These are phyloP conservation scores for Nothoprocta pentlandii DNA, from an alignment of 2,113 vertebrate species.

Conservation along the genomic window DNA sequence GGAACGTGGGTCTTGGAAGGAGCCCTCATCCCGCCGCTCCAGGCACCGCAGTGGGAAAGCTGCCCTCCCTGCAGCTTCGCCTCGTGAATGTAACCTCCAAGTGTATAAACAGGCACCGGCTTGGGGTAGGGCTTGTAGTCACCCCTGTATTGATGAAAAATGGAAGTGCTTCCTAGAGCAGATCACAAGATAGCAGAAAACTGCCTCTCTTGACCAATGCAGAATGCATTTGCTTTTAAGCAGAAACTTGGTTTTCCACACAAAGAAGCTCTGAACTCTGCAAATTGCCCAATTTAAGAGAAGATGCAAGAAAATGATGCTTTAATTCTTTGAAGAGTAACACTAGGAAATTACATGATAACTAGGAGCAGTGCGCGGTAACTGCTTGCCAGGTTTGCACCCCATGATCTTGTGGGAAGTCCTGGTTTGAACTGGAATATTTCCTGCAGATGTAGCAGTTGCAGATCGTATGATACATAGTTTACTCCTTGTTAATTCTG, in stretches of 20 bases:
- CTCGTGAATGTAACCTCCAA: not conserved
- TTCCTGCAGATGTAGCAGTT: not conserved
- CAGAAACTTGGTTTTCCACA: not conserved
- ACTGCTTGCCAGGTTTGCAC: conserved; percentile 9
- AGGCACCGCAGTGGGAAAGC: not conserved
- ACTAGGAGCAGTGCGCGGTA: not conserved
- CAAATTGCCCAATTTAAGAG: not conserved
- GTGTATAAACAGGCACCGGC: not conserved
- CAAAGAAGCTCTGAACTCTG: not conserved
- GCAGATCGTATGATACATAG: conserved; percentile 20
- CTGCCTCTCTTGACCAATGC: fast-evolving
- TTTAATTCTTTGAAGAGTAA: not conserved
- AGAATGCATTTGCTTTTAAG: not conserved
- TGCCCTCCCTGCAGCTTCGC: not conserved
- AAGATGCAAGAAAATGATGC: not conserved
- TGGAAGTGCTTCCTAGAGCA: fast-evolving
- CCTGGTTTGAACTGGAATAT: not conserved
- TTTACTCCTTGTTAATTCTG: conserved; percentile 51
- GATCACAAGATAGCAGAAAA: not conserved
- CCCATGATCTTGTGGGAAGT: not conserved
- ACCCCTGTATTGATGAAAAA: not conserved
- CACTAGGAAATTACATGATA: not conserved
- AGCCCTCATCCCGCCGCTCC: conserved; percentile 16
- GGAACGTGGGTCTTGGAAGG: conserved; percentile 5
- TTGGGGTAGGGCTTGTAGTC: not conserved